Conservation (phyloP, 2,888 invertebrate genomes). For the Pseudococcus jackbeardsleyi region DNA sequence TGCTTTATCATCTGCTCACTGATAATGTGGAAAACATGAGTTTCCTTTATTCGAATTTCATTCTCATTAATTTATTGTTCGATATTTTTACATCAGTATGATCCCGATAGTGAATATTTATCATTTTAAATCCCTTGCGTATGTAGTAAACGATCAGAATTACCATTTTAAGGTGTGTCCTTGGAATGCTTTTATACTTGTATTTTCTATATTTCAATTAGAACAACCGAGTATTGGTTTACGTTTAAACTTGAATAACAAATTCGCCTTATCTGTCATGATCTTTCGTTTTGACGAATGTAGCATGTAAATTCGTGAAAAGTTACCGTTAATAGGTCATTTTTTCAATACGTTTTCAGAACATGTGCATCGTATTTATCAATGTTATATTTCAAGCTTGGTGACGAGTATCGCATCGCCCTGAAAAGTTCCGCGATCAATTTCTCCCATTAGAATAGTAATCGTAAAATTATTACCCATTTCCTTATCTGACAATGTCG, state of each 20-base stretch:
- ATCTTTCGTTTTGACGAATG: not conserved
- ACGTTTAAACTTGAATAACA: not conserved
- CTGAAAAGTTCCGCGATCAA: not conserved
- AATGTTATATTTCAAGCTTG: not conserved
- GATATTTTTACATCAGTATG: not conserved
- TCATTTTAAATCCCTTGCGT: not conserved
- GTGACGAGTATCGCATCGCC: not conserved
- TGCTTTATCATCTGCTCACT: slow-evolving; percentile 63
- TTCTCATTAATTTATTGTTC: not conserved
- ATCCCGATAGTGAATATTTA: not conserved
- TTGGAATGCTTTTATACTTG: slow-evolving; percentile 58
- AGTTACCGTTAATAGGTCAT: not conserved
- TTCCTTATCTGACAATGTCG: not conserved
- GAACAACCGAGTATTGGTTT: not conserved
- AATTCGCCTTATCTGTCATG: not conserved
- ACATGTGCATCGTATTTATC: not conserved
- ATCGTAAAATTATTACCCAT: not conserved
- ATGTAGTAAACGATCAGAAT: not conserved
- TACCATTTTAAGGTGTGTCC: slow-evolving; percentile 65
- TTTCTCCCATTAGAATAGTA: not conserved
- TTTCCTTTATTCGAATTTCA: not conserved
- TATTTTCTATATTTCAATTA: slow-evolving; percentile 26
- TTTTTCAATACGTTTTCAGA: not conserved
- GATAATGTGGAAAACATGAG: slow-evolving; percentile 57
- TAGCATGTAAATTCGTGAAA: not conserved